Evolutionary conservation across 2,113 vertebrate genomes (phyloP), one percentile per base, ranked within the genome.

Genomic region (Murina feae): DNA sequence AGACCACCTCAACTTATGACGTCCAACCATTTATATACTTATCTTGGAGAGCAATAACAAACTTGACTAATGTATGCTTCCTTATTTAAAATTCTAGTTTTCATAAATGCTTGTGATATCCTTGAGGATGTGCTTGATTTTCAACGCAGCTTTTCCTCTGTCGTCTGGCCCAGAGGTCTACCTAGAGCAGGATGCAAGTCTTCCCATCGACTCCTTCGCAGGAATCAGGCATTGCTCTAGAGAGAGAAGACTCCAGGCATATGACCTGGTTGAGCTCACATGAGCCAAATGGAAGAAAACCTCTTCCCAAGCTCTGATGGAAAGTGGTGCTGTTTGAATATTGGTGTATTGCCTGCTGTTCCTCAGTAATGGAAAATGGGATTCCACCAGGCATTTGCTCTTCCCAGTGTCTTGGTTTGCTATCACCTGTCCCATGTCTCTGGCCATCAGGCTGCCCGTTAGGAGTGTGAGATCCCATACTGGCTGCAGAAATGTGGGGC

Each of bases 61-160:
- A 80, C 14, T 60, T 88, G 42, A 86, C 86, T 89, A 74, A 71
- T 76, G 82, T 76, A 47, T 83, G 28, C 71, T 49, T 66, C n/a
- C 65, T 82, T 89, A 60, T 81, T 81, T 80, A 91, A 95, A 96
- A 93, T 93, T 63, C 83, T 7, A 74, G 14, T 75, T 85, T 90
- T 89, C 60, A 87, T 71, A 53, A 75, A 69, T 35, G 13, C 4
- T 55, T 81, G 5, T 80, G 44, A 65, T 93, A 0, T 21, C 65
- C n/a, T 78, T n/a, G 17, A 90, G 14, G 51, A 11, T 7, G 74
- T 78, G 66, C 18, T 2, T 86, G 86, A 63, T 16, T 47, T 58
- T 58, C 68, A 86, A 72, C 60, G 74, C 68, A 55, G 42, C 60
- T 76, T 84, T 20, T 51, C 65, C 65, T 51, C 55, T 53, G 39